These are phyloP conservation scores for Amphimallon solstitiale DNA, from an alignment of 2,888 invertebrate genomes.

Conservation along the genomic window DNA sequence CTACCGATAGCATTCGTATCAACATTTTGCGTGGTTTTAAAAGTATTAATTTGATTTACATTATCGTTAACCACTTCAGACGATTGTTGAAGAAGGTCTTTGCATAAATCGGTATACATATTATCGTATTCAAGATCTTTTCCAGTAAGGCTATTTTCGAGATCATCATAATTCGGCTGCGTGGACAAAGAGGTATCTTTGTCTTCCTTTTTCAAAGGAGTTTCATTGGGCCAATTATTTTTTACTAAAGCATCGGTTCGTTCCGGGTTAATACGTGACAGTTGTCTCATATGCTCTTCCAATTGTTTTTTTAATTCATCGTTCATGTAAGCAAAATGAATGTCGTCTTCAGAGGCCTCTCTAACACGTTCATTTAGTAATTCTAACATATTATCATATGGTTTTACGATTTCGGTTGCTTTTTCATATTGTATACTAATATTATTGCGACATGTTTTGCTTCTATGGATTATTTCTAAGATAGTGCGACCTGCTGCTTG, in stretches of 20 bases:
- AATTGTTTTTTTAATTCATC: conserved; percentile 10
- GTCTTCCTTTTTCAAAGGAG: neutral
- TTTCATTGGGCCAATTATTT: too few species aligned
- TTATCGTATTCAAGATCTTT: conserved; percentile 31
- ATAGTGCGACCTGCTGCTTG: conserved; percentile 43
- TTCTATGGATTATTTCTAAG: conserved; percentile 39
- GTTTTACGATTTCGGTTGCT: conserved; percentile 37
- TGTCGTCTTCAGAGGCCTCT: conserved; percentile 14
- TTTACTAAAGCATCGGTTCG: neutral
- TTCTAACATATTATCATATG: conserved; percentile 43
- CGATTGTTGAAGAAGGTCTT: conserved; percentile 1
- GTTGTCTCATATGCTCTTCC: conserved; percentile 14
- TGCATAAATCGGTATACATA: conserved; percentile 27
- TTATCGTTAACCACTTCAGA: neutral
- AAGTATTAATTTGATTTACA: neutral
- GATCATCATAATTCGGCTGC: neutral
- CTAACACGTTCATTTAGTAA: conserved; percentile 37
- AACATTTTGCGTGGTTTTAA: neutral
- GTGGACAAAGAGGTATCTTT: neutral
- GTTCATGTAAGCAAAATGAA: conserved; percentile 35
- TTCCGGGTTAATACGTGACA: conserved; percentile 1
- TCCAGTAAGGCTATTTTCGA: neutral
- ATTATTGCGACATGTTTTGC: conserved; percentile 34
- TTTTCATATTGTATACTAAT: conserved; percentile 37
- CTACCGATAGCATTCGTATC: neutral